Evolutionary conservation across 2,888 invertebrate genomes (phyloP).

Genomic region (Megalurothrips usitatus): DNA sequence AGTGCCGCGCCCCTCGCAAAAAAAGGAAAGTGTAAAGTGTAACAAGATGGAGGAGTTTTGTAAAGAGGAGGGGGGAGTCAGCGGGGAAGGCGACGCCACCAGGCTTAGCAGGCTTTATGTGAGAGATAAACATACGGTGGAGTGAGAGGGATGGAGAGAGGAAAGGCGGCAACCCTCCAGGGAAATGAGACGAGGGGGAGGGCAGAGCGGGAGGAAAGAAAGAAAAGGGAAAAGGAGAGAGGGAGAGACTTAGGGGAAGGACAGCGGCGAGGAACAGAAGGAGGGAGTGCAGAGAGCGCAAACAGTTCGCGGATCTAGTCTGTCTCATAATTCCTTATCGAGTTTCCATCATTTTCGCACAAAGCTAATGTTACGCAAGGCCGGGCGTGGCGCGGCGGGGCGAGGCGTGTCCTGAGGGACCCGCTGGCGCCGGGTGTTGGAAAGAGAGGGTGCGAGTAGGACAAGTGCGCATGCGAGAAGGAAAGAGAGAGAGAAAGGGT

Average conservation of each 20-base stretch:
- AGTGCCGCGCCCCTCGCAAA: neutral
- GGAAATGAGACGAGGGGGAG: neutral
- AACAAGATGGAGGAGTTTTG: neutral
- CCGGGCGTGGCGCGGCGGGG: neutral
- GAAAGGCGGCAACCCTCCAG: neutral
- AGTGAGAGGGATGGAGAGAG: neutral
- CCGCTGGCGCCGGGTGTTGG: neutral
- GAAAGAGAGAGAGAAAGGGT: neutral
- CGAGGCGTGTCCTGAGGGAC: neutral
- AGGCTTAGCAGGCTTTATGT: constrained; percentile 22
- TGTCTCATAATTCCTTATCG: constrained; percentile 25
- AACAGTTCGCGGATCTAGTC: constrained; percentile 24
- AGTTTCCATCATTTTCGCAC: constrained; percentile 26
- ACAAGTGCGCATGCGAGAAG: too few relatives aligned
- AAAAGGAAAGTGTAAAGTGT: neutral
- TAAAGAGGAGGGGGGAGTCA: neutral
- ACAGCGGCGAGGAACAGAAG: neutral
- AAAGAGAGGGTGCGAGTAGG: too few relatives aligned
- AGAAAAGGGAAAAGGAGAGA: neutral
- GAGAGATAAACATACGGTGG: constrained; percentile 16
- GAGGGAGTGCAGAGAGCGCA: constrained; percentile 1
- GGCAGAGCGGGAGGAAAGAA: neutral
- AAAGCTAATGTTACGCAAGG: constrained; percentile 26
- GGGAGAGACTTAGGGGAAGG: neutral
- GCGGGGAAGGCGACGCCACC: neutral